Percentiles rank a stretch among this genome's conserved stretches.
These are phyloP conservation scores for Nezara viridula DNA, from an alignment of 2,888 invertebrate species.

Conservation along the genomic window DNA sequence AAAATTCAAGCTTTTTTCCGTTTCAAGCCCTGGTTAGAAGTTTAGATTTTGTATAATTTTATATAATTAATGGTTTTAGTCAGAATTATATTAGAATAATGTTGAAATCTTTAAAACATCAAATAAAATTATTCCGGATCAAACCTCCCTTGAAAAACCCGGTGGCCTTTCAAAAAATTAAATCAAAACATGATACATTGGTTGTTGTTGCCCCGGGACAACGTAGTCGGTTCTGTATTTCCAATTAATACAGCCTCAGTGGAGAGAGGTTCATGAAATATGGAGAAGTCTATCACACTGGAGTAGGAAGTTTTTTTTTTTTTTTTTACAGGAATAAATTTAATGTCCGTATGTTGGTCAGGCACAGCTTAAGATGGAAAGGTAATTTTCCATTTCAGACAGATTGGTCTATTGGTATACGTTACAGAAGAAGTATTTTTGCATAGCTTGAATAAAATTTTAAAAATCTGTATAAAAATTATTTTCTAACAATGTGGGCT, in stretches of 20 bases:
- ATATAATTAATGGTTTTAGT: no score
- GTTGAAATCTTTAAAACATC: no score
- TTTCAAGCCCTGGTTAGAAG: no score
- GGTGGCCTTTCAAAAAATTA: background rate
- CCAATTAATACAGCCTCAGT: background rate
- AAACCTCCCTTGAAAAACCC: background rate
- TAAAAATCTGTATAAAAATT: background rate
- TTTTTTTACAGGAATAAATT: background rate
- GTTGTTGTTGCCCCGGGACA: background rate
- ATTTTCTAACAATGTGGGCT: no score
- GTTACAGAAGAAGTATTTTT: background rate
- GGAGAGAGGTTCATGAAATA: conserved; percentile 11
- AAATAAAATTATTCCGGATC: no score
- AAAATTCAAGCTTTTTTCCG: no score
- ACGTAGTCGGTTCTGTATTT: background rate
- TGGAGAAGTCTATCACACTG: conserved; percentile 1
- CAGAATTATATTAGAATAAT: no score
- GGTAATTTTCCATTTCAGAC: background rate
- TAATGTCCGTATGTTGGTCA: background rate
- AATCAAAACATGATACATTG: background rate
- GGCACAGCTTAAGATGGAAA: background rate
- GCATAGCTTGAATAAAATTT: background rate
- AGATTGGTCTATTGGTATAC: background rate
- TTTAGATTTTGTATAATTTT: no score
- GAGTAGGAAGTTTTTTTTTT: background rate